Percentiles rank a stretch among this genome's conserved stretches.
These are phyloP conservation scores for Chunga burmeisteri DNA, from an alignment of 2,113 vertebrate genomes.

Conservation along the genomic window DNA sequence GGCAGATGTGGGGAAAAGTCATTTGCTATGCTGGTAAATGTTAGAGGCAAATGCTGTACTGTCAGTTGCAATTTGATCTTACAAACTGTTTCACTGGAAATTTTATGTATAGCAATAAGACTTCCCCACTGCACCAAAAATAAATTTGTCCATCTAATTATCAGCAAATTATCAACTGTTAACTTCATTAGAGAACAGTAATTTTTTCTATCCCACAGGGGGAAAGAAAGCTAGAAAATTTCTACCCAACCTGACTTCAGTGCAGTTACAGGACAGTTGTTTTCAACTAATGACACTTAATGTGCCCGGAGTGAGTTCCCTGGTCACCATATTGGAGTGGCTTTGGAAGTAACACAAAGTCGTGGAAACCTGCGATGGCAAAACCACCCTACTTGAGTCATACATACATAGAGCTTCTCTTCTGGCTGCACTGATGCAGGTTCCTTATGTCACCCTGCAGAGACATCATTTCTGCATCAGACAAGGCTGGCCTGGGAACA, in stretches of 20 bases:
- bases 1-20: constrained; percentile 27
- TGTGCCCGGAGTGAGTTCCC: neutral
- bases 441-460: neutral
- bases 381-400: neutral
- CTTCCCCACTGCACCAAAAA: constrained; percentile 25
- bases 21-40: constrained; percentile 45
- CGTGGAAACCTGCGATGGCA: accelerated
- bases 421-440: neutral
- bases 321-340: neutral
- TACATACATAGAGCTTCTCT: neutral
- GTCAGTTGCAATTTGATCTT: constrained; percentile 65
- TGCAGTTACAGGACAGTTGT: neutral
- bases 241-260: neutral
- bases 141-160: constrained; percentile 62
- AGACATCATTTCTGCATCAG: neutral
- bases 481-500: neutral
- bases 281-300: neutral
- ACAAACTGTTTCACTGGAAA: constrained; percentile 48
- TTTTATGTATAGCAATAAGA: constrained; percentile 48
- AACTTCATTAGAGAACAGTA: constrained; percentile 31
- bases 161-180: constrained; percentile 42
- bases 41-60: constrained; percentile 21
- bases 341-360: neutral
- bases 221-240: neutral
- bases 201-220: neutral